phyloP scores from a whole-genome alignment of 2,797 vertebrate species.

The Macropodus opercularis region DNA sequence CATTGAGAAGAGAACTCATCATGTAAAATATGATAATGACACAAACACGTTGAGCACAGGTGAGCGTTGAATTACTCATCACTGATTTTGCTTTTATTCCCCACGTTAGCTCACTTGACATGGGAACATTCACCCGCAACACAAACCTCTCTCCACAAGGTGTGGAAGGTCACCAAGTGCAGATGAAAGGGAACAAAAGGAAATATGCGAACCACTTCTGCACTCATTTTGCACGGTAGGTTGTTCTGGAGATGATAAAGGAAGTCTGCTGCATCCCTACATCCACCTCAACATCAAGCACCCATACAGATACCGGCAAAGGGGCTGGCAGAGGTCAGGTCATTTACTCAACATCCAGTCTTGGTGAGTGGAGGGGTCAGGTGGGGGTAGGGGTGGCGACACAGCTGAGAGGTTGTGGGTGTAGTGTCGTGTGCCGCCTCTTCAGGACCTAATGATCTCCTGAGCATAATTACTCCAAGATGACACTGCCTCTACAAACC shows the following conservation, averaged over 20 bases:
- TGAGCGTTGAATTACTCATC: constrained; percentile 23
- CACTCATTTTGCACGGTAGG: constrained; percentile 5
- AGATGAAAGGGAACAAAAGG: constrained; percentile 25
- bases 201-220: constrained; percentile 20
- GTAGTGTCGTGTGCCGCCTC: constrained; percentile 67
- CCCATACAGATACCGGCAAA: constrained; percentile 18
- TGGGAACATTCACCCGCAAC: constrained; percentile 4
- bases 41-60: constrained; percentile 50
- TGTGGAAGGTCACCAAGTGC: constrained; percentile 8
- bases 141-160: constrained; percentile 1
- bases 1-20: constrained; percentile 65
- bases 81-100: constrained; percentile 33
- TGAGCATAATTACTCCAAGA: constrained; percentile 69
- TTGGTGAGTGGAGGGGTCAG: constrained; percentile 28
- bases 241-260: constrained; percentile 36
- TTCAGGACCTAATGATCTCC: constrained; percentile 76
- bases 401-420: constrained; percentile 50
- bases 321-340: constrained; percentile 59
- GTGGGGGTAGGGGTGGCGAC: constrained; percentile 14
- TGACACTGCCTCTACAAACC: constrained; percentile 41
- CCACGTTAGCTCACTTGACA: constrained; percentile 40
- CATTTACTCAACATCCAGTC: constrained; percentile 59
- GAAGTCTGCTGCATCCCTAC: constrained; percentile 23
- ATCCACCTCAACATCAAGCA: constrained; percentile 37
- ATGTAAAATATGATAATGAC: constrained; percentile 59